A percentile compares a stretch with the other conserved stretches of the same genome.
phyloP scores from a whole-genome alignment of 1,140 invertebrate genomes.

The Limonius californicus region DNA sequence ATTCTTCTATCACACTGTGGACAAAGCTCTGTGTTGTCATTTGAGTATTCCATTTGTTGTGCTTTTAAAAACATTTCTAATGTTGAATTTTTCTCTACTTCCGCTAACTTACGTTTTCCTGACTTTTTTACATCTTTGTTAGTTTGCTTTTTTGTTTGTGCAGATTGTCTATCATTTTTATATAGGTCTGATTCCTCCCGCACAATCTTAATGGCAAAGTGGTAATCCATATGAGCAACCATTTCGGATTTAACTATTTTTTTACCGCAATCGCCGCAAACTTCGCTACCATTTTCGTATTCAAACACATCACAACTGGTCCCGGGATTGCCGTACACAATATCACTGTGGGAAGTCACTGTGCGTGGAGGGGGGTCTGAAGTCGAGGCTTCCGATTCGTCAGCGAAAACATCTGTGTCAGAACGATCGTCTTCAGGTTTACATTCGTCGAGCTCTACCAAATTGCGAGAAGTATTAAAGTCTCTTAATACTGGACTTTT shows the following conservation, averaged over 20 bases:
- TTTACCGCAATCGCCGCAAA: constrained; percentile 54
- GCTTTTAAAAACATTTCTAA: constrained; percentile 21
- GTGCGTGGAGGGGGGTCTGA: not conserved
- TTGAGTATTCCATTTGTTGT: constrained; percentile 19
- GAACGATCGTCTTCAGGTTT: no score
- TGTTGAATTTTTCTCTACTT: constrained; percentile 15
- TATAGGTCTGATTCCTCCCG: constrained; percentile 49
- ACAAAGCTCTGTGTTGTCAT: constrained; percentile 46
- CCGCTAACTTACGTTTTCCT: constrained; percentile 36
- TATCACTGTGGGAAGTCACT: not conserved
- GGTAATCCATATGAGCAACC: constrained; percentile 57
- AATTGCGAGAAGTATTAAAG: constrained; percentile 33
- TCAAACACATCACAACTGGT: not conserved
- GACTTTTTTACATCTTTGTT: constrained; percentile 29
- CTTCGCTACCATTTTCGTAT: constrained; percentile 14
- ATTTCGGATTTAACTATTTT: constrained; percentile 47
- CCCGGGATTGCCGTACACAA: not conserved
- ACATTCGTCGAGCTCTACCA: constrained; percentile 15
- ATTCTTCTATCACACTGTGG: constrained; percentile 60
- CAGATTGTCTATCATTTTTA: constrained; percentile 18
- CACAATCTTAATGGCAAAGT: constrained; percentile 56
- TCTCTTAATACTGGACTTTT: constrained; percentile 11
- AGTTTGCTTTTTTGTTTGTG: constrained; percentile 12
- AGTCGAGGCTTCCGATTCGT: not conserved
- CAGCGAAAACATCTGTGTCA: not conserved